A percentile compares a stretch with the other conserved stretches of the same genome.
Evolutionary conservation across 2,797 vertebrate genomes (phyloP).

Genomic region (Sitta carolinensis): DNA sequence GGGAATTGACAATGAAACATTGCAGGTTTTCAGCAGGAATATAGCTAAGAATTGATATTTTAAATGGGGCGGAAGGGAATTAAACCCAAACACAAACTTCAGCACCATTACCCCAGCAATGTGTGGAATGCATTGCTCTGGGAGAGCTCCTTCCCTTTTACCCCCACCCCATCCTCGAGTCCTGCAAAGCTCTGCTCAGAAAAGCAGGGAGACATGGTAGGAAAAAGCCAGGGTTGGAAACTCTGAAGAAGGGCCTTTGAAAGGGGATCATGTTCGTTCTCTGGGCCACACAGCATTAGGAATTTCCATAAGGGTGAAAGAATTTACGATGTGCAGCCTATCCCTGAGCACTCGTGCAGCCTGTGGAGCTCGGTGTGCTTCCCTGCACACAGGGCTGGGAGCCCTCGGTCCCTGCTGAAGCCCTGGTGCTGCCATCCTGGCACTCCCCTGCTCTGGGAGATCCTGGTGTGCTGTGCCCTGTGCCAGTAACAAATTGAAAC

Average conservation of each 20-base stretch:
- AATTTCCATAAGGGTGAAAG: slow-evolving; percentile 61
- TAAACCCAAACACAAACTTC: background rate
- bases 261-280: slow-evolving; percentile 34
- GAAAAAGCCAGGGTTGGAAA: slow-evolving; percentile 60
- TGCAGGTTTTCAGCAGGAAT: background rate
- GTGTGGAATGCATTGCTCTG: background rate
- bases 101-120: background rate
- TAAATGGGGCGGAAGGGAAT: background rate
- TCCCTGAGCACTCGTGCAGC: slow-evolving; percentile 15
- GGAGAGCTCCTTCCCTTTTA: background rate
- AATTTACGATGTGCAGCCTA: slow-evolving; percentile 57
- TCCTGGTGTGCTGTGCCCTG: background rate
- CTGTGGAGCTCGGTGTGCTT: background rate
- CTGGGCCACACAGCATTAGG: slow-evolving; percentile 57
- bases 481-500: rapidly evolving
- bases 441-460: rapidly evolving
- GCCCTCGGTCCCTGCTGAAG: background rate
- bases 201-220: slow-evolving; percentile 1
- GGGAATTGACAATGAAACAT: slow-evolving; percentile 17
- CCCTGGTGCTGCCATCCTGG: background rate
- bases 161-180: background rate
- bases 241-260: slow-evolving; percentile 50
- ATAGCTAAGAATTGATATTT: background rate
- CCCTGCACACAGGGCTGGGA: background rate
- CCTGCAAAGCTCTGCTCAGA: background rate